These are phyloP conservation scores for Benthochromis sp. DNA, from an alignment of 2,113 vertebrate genomes.

Conservation along the genomic window DNA sequence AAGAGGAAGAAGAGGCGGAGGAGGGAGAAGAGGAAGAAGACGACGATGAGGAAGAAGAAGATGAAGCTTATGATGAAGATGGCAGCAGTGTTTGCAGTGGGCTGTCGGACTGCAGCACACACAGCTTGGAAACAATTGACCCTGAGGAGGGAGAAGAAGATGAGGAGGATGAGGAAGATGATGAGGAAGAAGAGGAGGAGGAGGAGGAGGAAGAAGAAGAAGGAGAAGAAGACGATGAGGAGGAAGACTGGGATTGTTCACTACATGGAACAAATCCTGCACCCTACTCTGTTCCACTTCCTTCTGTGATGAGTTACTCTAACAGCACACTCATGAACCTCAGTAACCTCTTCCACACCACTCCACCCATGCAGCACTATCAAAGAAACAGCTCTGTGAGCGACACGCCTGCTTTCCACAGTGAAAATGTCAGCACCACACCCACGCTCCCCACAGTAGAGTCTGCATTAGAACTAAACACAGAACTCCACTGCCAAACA, in stretches of 20 bases:
- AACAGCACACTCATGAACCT: constrained; percentile 76
- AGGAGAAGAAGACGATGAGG: constrained; percentile 73
- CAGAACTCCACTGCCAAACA: constrained; percentile 39
- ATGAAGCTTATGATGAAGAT: constrained; percentile 73
- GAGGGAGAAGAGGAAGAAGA: constrained; percentile 62
- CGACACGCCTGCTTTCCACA: not conserved
- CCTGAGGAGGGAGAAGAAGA: constrained; percentile 81
- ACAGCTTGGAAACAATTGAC: constrained; percentile 87
- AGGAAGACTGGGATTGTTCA: constrained; percentile 78
- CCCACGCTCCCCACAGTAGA: constrained; percentile 40
- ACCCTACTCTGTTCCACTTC: constrained; percentile 73
- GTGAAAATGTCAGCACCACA: not conserved
- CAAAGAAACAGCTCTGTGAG: constrained; percentile 70
- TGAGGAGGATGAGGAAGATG: constrained; percentile 76
- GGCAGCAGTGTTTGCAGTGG: constrained; percentile 90
- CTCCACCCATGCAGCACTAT: constrained; percentile 77
- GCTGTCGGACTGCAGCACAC: constrained; percentile 89
- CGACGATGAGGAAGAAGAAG: constrained; percentile 69
- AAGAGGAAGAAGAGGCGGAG: constrained; percentile 54
- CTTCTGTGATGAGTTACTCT: constrained; percentile 84
- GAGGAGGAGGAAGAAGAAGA: constrained; percentile 76
- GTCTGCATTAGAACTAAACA: constrained; percentile 48
- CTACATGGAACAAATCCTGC: constrained; percentile 67
- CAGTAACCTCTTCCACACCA: constrained; percentile 74
- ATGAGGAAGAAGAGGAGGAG: constrained; percentile 52